Evolutionary conservation across 92 coral and sea anemone species (phyloP).

Genomic region (Heliopora coerulea): DNA sequence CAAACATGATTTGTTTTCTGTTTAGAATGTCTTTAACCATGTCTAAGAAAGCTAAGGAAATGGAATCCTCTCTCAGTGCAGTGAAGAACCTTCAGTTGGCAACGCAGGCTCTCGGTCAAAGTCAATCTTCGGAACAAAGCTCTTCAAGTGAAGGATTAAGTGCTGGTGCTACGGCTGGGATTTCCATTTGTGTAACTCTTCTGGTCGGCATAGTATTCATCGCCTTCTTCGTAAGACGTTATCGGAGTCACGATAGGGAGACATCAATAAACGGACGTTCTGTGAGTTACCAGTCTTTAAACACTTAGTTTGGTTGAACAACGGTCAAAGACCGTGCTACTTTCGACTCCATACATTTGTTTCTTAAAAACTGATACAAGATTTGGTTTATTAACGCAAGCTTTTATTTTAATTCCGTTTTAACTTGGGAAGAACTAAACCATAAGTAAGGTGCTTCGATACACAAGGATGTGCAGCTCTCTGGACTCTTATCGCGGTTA

Average conservation of each 20-base stretch:
- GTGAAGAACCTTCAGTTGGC: neutral
- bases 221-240: slow-evolving; percentile 40
- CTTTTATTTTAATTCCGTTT: too few relatives aligned
- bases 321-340: too few relatives aligned
- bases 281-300: neutral
- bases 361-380: too few relatives aligned
- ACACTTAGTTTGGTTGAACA: neutral
- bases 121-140: neutral
- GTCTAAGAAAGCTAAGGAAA: neutral
- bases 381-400: too few relatives aligned
- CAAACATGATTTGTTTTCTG: too few relatives aligned
- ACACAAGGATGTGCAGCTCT: too few relatives aligned
- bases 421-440: too few relatives aligned
- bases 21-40: slow-evolving; percentile 4
- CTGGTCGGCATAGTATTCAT: slow-evolving; percentile 57
- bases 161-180: slow-evolving; percentile 63
- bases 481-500: too few relatives aligned
- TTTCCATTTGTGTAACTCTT: slow-evolving; percentile 60
- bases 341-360: too few relatives aligned
- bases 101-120: neutral
- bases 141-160: slow-evolving; percentile 20
- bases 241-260: too few relatives aligned
- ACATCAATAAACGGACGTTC: neutral
- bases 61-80: neutral
- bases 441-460: too few relatives aligned